Percentiles rank a stretch among this genome's conserved stretches.
phyloP scores from a whole-genome alignment of 2,888 invertebrate species.

The Lasioglossum villosulum region DNA sequence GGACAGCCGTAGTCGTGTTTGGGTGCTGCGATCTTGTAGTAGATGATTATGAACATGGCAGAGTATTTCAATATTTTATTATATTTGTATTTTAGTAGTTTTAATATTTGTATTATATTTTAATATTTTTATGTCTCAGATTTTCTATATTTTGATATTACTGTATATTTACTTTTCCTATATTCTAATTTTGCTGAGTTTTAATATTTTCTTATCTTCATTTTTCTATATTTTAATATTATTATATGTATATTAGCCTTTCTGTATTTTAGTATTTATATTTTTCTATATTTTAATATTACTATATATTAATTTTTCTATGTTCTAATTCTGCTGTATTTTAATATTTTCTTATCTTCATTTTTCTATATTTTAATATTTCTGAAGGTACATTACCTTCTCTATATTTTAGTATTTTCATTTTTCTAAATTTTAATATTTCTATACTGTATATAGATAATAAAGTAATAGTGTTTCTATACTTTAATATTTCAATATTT shows the following conservation, averaged over 20 bases:
- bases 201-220: neutral
- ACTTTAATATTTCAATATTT: neutral
- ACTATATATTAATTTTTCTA: neutral
- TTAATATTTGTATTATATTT: neutral
- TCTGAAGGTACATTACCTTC: too few relatives aligned
- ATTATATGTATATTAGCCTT: neutral
- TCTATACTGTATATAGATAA: too few relatives aligned
- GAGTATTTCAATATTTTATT: neutral
- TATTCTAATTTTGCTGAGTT: neutral
- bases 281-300: neutral
- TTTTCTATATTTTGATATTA: neutral
- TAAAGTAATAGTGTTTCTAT: too few relatives aligned
- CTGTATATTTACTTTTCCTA: neutral
- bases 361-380: neutral
- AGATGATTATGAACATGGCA: neutral
- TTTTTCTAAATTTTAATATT: neutral
- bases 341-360: neutral
- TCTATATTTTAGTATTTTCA: too few relatives aligned
- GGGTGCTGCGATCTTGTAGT: neutral
- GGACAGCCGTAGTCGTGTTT: neutral
- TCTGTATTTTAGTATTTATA: neutral
- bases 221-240: neutral
- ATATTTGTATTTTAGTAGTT: neutral
- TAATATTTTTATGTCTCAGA: neutral
- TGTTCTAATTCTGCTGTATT: neutral